Evolutionary conservation across 2,797 vertebrate genomes (phyloP), one percentile per base, ranked within the genome.

Genomic region (Botia kubotai): DNA sequence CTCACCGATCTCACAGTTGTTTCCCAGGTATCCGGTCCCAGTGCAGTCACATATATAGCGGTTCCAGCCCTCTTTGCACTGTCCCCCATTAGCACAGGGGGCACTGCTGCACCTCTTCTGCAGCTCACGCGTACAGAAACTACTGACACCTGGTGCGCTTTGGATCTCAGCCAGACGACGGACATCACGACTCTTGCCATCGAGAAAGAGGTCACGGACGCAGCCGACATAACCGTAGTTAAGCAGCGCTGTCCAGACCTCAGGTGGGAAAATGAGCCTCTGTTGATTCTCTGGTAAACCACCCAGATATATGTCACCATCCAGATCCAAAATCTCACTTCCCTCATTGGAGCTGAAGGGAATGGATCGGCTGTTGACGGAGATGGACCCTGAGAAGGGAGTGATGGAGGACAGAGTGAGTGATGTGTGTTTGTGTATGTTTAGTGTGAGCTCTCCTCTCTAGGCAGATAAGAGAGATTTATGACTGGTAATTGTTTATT

Each of bases 51-150:
- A 98, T 72, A 97, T 91, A 89, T 96, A 97, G 63, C 97, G 95
- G 93, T 98, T 98, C 97, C 97, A 98, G 36, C 97, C 97, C 87
- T 98, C 97, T 1, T 95, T 94, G 85, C 97, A 98, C 33, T 95
- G 65, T 0, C 97, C 97, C 0, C 89, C 93, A 0, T 96, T 96
- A 7, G 89, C 93, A 72, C 97, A 98, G 19, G 97, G 96, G 0
- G 92, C 85, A 0, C 93, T 94, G 52, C 93, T 94, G 82, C 97
- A 98, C 36, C 95, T 93, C 83, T 96, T 95, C 86, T 96, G 94
- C 0, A 94, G 94, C 77, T 97, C 96, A 0, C 96, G 93, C 0
- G 95, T 95, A 72, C 97, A 98, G 81, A 96, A 96, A n/a, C 95
- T 96, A 86, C 94, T 89, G 0, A 97, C 95, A 0, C 96, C 97